phyloP scores from a whole-genome alignment of 2,113 vertebrate genomes.

The Chamaea fasciata region DNA sequence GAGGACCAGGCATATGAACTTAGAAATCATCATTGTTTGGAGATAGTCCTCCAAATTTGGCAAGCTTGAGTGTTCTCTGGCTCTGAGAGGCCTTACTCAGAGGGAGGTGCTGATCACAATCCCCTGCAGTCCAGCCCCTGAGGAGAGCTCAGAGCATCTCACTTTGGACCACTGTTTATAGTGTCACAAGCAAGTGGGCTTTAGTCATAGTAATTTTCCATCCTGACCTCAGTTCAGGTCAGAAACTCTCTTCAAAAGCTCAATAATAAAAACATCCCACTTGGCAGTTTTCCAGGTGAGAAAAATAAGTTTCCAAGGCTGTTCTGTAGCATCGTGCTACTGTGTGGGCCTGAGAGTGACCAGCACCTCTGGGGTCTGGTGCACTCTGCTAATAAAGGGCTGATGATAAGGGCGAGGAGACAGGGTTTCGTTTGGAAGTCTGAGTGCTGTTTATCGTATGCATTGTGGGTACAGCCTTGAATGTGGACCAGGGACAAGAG shows the following conservation, averaged over 20 bases:
- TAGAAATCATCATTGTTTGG: not conserved
- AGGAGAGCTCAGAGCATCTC: not conserved
- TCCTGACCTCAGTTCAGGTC: too few relatives aligned
- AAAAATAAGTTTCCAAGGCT: not conserved
- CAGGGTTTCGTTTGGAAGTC: not conserved
- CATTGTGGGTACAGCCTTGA: not conserved
- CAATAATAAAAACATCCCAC: not conserved
- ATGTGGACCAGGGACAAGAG: not conserved
- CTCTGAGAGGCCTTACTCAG: not conserved
- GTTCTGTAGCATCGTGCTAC: not conserved
- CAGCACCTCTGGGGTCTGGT: not conserved
- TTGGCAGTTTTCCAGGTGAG: not conserved
- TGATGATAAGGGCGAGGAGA: not conserved
- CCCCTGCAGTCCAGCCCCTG: not conserved
- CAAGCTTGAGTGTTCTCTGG: not conserved
- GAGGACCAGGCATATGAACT: not conserved
- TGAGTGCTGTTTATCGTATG: not conserved
- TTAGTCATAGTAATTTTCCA: not conserved
- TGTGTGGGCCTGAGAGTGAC: not conserved
- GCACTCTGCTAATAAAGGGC: not conserved
- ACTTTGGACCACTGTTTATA: not conserved
- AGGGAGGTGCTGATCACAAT: accelerated
- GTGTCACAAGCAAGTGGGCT: not conserved
- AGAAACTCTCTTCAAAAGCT: not conserved
- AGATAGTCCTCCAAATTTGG: not conserved